Evolutionary conservation across 2,888 invertebrate genomes (phyloP).

Genomic region (Andrena bicolor): DNA sequence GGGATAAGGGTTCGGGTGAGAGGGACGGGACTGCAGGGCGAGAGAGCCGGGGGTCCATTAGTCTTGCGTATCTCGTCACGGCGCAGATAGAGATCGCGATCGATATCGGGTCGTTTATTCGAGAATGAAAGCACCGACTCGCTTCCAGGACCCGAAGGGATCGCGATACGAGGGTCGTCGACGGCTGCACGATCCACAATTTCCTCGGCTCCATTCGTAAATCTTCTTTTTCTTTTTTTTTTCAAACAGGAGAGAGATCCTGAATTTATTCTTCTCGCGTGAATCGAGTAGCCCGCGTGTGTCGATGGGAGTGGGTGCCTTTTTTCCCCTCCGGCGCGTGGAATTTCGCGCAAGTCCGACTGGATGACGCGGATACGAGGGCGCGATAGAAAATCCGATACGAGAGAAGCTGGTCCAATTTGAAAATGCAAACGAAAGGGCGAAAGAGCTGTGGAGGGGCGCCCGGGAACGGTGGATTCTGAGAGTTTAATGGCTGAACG

Average conservation of each 20-base stretch:
- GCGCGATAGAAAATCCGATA: constrained; percentile 45
- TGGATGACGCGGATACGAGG: constrained; percentile 39
- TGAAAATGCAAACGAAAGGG: constrained; percentile 47
- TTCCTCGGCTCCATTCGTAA: constrained; percentile 45
- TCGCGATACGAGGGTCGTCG: constrained; percentile 51
- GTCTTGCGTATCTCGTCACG: constrained; percentile 70
- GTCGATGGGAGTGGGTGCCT: not conserved
- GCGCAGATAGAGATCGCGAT: constrained; percentile 77
- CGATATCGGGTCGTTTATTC: constrained; percentile 73
- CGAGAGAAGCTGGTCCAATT: constrained; percentile 36
- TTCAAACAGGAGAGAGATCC: constrained; percentile 1
- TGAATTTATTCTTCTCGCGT: constrained; percentile 8
- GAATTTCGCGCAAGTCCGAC: constrained; percentile 39
- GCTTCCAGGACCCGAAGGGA: constrained; percentile 57
- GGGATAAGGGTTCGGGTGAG: constrained; percentile 62
- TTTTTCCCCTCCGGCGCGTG: not conserved
- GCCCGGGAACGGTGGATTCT: not conserved
- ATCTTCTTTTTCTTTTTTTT: constrained; percentile 1
- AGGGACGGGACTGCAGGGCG: constrained; percentile 44
- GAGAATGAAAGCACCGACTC: constrained; percentile 65
- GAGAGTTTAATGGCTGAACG: constrained; percentile 55
- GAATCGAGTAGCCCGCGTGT: constrained; percentile 21
- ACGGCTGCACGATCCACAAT: constrained; percentile 10
- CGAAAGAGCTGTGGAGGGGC: not conserved
- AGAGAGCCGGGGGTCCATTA: constrained; percentile 66